Evolutionary conservation across 2,797 vertebrate genomes (phyloP), one percentile per base, ranked within the genome.

Genomic region (Staurois parvus): DNA sequence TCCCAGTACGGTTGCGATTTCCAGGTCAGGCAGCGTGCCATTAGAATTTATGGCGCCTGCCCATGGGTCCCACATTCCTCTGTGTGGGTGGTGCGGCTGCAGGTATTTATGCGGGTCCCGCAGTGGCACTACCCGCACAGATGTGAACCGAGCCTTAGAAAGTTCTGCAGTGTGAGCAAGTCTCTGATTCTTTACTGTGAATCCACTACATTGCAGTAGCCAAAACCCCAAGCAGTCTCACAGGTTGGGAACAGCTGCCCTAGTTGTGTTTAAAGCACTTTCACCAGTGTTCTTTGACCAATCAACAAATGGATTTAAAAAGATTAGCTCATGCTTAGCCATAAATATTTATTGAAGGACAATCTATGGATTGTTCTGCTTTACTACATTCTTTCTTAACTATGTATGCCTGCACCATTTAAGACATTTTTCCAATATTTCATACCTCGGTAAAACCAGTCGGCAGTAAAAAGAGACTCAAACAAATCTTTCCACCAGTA

Each of bases 401-500:
- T 40, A 72, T 76, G 40, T 52, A 37, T 24, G 24, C 21, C 68
- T 48, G 28, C 40, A 83, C 29, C 13, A 76, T 68, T 56, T 68
- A 52, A 69, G 37, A 76, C 34, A 56, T 56, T 52, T 76, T 72
- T 78, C 83, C n/a, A 76, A 52, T 17, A 21, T 62, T 79, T 42
- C 34, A 64, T 73, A 62, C 2, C n/a, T 40, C 28, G 29, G 40
- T 56, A 56, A 73, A 62, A 72, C 48, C n/a, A 78, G n/a, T 10
- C 17, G 13, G 26, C 45, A 62, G 32, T 48, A 72, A 77, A 75
- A 76, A 10, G 13, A 77, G 68, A 59, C 24, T 73, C 15, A 70
- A 72, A 66, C 52, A 79, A 69, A 68, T 67, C 45, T 69, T 83
- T 69, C 28, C 24, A 59, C n/a, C 34, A 24, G 29, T n/a, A 75